phyloP scores from a whole-genome alignment of 2,113 vertebrate genomes.

The Anarrhichthys ocellatus region DNA sequence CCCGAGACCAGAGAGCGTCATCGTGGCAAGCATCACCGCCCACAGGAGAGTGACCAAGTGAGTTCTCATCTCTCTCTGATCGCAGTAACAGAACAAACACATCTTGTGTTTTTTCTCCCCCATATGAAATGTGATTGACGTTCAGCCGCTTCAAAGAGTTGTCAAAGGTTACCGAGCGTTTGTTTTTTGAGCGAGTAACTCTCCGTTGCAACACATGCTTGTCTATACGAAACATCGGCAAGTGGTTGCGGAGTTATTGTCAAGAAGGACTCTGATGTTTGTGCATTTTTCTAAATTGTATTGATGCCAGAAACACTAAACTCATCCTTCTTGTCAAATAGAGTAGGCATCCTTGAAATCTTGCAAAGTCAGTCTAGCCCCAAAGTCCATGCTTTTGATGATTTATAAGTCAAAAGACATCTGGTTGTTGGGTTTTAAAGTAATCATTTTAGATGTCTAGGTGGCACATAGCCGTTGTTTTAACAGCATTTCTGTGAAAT shows the following conservation, averaged over 20 bases:
- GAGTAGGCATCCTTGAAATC: not conserved
- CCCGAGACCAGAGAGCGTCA: constrained; percentile 93
- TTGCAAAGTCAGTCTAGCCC: not conserved
- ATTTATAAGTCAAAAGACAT: not conserved
- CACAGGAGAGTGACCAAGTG: constrained; percentile 88
- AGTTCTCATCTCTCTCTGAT: constrained; percentile 49
- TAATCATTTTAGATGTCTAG: not conserved
- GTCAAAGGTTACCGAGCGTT: not conserved
- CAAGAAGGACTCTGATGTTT: not conserved
- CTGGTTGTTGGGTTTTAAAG: not conserved
- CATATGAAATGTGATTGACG: not conserved
- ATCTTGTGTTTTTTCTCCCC: not conserved
- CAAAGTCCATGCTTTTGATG: not conserved
- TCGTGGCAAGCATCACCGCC: constrained; percentile 93
- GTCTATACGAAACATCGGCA: not conserved
- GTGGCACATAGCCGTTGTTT: too few relatives aligned
- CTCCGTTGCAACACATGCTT: not conserved
- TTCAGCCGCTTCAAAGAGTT: not conserved
- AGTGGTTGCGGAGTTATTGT: not conserved
- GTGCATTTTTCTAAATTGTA: not conserved
- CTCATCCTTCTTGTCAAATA: not conserved
- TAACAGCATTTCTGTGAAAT: not conserved
- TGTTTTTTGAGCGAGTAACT: not conserved
- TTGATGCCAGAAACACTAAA: not conserved
- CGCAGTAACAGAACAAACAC: not conserved